Evolutionary conservation across 2,888 invertebrate genomes (phyloP).

Genomic region (Tryphoninae sp.): DNA sequence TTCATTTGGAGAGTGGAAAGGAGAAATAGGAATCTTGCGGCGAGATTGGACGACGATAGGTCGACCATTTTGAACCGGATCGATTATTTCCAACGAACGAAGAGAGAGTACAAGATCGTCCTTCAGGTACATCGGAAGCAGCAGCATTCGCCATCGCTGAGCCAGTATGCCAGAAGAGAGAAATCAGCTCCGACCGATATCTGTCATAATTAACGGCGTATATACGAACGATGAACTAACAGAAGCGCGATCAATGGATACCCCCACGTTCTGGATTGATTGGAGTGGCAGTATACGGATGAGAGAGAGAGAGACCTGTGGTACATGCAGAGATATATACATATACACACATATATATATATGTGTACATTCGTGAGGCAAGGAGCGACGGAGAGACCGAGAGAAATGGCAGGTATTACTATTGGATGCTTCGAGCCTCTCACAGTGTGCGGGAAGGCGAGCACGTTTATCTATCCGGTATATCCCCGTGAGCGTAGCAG

Average conservation of each 20-base stretch:
- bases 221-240: conserved; percentile 61
- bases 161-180: conserved; percentile 29
- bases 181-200: conserved; percentile 49
- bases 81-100: conserved; percentile 49
- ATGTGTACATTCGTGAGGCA: conserved; percentile 7
- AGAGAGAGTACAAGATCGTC: conserved; percentile 6
- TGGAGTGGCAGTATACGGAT: conserved; percentile 56
- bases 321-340: background rate
- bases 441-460: conserved; percentile 40
- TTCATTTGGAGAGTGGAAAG: background rate
- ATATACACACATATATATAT: conserved; percentile 16
- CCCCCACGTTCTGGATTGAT: conserved; percentile 57
- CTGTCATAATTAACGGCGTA: conserved; percentile 58
- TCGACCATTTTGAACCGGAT: conserved; percentile 13
- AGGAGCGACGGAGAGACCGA: conserved; percentile 37
- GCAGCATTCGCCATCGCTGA: conserved; percentile 1
- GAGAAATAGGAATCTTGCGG: conserved; percentile 5
- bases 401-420: conserved; percentile 53
- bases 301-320: conserved; percentile 11
- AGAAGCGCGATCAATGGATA: conserved; percentile 56
- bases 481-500: conserved; percentile 46
- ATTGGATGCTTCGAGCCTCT: conserved; percentile 45
- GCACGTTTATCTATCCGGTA: conserved; percentile 61
- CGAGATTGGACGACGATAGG: background rate
- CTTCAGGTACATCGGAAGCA: conserved; percentile 14